Evolutionary conservation across 2,888 invertebrate genomes (phyloP), one percentile per base, ranked within the genome.

Genomic region (Acronicta aceris): DNA sequence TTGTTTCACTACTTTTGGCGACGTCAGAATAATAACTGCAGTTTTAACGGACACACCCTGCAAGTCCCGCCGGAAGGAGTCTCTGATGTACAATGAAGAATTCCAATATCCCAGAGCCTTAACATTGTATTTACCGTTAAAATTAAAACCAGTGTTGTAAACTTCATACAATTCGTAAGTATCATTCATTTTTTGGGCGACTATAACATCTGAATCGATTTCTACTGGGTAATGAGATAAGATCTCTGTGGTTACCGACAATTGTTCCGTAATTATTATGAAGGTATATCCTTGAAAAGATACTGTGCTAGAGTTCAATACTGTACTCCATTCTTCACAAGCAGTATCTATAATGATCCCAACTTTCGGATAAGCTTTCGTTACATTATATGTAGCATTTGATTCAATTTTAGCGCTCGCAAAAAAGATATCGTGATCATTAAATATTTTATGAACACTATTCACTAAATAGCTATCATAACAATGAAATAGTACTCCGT

Each of bases 101-200:
- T 90, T 85, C 90, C 94, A 96, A 71, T 78, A 82, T 27, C 96
- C 96, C 57, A 95, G 82, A 71, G 91, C 72, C 40, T 84, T 87
- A 6, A 95, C 79, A 74, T 92, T 89, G 55, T 95, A 86, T 61
- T 81, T 82, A 1, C 96, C 96, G 30, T 95, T 92, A 63, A 92
- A 95, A 59, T 89, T 89, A 63, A 87, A 92, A 0, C 96, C 96
- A 2, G 95, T 96, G 77, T 95, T 96, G 84, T 93, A 95, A 7
- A 92, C 82, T 79, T 95, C 95, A 66, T 91, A 89, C 30, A 95
- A 82, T 13, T 78, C 62, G 66, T 81, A 89, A 16, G 61, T 59
- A 7, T 70, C 72, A 15, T 78, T 59, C 1, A 63, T 71, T 49
- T 81, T 79, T 51, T 81, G 59, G 6, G 89, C 84, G 5, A 95